Base-by-base conservation (phyloP, 2,113 vertebrate species). In the Pomatostomus ruficeps region DNA sequence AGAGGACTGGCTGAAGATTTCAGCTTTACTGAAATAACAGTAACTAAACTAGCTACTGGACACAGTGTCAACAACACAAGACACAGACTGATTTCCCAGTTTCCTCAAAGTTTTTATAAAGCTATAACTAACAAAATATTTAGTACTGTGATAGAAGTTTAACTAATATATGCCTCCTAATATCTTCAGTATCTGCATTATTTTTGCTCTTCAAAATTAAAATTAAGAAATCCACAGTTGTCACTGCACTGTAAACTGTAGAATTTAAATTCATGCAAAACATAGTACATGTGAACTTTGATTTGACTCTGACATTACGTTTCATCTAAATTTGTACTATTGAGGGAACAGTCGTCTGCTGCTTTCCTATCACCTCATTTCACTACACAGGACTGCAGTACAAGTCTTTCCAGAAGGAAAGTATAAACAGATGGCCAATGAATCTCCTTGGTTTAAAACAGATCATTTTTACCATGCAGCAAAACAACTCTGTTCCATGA, bases 401-500 rank as follows among this genome's bases (percentile, higher is more conserved):
- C 11, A 51, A 73, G 11, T 40, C 75, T 62, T 74, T 58, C 12
- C 45, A 78, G 55, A 82, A 66, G 46, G 14, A 52, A 76, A 55
- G 31, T 15, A 58, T 21, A 73, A 87, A 54, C 16, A 89, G 25
- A 36, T 7, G 5, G 11, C 23, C 2, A 91, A n/a, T 31, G 2
- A 67, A 68, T 85, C 33, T 40, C 81, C 19, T 86, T 65, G 58
- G 42, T 65, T 24, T 52, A 54, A 92, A 71, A 55, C 3, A 82
- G 26, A 8, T 51, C 0, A 9, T 59, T 70, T 78, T 98, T 97
- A 99, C 99, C 99, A 6, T 99, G 99, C 58, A 99, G 98, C 84
- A 99, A 96, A 71, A 99, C 99, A 55, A 99, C 99, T 35, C 99
- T 98, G 98, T 99, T 99, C 99, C 99, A 99, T 0, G 99, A 97